Evolutionary conservation across 2,797 vertebrate genomes (phyloP).

Genomic region (Staurois parvus): DNA sequence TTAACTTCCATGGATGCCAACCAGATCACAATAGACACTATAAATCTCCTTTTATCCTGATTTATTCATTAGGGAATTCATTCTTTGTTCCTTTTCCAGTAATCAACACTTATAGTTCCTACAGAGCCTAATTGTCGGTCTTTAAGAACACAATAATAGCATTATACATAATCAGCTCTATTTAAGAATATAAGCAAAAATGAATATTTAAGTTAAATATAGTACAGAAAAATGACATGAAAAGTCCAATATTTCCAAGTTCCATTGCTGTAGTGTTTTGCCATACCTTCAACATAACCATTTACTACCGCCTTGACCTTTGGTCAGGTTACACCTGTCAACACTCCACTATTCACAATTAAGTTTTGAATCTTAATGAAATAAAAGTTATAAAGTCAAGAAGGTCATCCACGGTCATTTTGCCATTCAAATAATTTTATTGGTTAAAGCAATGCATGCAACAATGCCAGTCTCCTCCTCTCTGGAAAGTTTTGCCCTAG

Average conservation of each 20-base stretch:
- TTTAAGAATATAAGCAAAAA: constrained; percentile 8
- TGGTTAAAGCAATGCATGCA: too few species aligned
- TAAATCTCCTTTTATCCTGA: constrained; percentile 16
- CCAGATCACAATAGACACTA: constrained; percentile 45
- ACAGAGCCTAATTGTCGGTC: constrained; percentile 44
- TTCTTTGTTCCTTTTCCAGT: constrained; percentile 42
- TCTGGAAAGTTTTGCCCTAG: too few species aligned
- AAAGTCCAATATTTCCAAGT: neutral
- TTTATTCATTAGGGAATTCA: constrained; percentile 43
- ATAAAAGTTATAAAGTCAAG: too few species aligned
- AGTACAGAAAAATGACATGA: neutral
- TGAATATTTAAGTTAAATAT: constrained; percentile 19
- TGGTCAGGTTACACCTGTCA: too few species aligned
- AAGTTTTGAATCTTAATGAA: too few species aligned
- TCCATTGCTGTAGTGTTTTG: neutral
- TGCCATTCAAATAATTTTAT: too few species aligned
- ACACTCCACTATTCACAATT: too few species aligned
- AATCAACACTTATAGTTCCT: constrained; percentile 52
- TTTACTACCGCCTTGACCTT: too few species aligned
- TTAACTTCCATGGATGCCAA: constrained; percentile 42
- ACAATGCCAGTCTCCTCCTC: too few species aligned
- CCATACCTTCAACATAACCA: neutral
- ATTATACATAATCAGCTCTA: constrained; percentile 28
- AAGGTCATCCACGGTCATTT: too few species aligned
- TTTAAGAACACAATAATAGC: constrained; percentile 24